phyloP scores from a whole-genome alignment of 1,140 invertebrate species.

The Eriosoma lanigerum region DNA sequence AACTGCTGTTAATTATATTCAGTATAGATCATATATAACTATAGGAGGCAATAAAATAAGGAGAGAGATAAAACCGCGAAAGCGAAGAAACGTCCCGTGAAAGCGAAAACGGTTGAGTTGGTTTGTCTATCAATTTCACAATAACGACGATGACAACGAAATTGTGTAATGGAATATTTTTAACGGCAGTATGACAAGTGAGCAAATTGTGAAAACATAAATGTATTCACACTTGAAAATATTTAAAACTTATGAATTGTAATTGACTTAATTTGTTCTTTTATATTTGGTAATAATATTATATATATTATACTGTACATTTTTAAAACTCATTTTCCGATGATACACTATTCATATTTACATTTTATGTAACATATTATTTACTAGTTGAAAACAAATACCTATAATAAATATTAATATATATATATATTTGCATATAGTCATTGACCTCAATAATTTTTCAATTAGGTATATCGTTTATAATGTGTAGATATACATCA shows the following conservation, averaged over 20 bases:
- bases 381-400: neutral
- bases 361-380: neutral
- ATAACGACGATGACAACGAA: neutral
- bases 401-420: too few relatives aligned
- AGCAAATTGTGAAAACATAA: neutral
- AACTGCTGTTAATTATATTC: neutral
- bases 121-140: conserved; percentile 32
- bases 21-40: neutral
- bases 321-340: too few relatives aligned
- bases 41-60: neutral
- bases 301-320: too few relatives aligned
- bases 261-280: neutral
- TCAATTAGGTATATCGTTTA: neutral
- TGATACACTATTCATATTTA: neutral
- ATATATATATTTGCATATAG: neutral
- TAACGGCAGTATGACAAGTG: neutral
- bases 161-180: neutral
- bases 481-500: neutral
- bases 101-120: conserved; percentile 38
- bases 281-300: too few relatives aligned
- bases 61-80: conserved; percentile 37
- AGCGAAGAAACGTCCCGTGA: conserved; percentile 43
- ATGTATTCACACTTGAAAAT: neutral
- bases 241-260: neutral
- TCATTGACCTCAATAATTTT: conserved; percentile 24